Conservation (phyloP, 2,113 vertebrate genomes). For the Platycercus adscitus region DNA sequence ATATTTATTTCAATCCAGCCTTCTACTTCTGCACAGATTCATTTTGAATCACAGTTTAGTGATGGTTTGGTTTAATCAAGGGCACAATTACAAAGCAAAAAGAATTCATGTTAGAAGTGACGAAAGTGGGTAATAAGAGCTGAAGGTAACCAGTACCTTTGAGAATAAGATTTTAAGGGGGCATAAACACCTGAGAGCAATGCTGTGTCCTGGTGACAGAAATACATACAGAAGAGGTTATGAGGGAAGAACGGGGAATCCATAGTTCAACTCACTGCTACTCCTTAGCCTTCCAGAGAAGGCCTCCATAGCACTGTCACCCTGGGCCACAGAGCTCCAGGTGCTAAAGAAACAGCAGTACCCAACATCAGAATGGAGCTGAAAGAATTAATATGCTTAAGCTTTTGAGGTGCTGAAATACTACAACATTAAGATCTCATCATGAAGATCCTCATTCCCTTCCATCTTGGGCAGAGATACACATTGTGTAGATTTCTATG, state of each 20-base stretch:
- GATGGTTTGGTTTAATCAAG: not conserved
- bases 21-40: not conserved
- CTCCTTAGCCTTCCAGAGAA: not conserved
- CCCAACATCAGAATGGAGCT: not conserved
- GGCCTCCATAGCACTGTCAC: not conserved
- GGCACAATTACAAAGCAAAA: not conserved
- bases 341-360: not conserved
- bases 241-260: not conserved
- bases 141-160: not conserved
- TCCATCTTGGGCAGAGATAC: not conserved
- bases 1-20: conserved; percentile 15
- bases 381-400: not conserved
- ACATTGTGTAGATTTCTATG: not conserved
- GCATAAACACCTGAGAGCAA: not conserved
- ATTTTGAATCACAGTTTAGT: not conserved
- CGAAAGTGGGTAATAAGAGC: not conserved
- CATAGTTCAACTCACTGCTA: not conserved
- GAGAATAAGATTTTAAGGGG: not conserved
- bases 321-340: not conserved
- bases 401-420: not conserved
- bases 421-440: not conserved
- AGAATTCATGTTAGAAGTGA: not conserved
- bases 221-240: not conserved
- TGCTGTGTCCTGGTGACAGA: not conserved
- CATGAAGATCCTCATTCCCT: not conserved